Base-by-base conservation (phyloP, 2,113 vertebrate genomes). In the Nothoprocta perdicaria region DNA sequence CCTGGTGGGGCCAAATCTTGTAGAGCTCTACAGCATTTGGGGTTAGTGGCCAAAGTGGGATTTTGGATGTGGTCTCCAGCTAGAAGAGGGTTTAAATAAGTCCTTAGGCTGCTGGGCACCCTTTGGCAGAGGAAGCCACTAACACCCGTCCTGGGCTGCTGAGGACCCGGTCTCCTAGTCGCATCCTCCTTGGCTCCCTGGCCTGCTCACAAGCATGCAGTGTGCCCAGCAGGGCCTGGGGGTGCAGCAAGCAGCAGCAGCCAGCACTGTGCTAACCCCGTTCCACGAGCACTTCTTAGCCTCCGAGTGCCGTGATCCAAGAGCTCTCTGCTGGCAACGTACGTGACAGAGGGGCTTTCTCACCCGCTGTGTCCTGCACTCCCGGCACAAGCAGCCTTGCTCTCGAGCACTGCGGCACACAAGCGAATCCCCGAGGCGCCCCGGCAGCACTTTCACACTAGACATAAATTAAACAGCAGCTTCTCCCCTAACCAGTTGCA, bases 221-320 rank as follows among this genome's bases (percentile, higher is more conserved):
- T 5, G 17, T 0, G 2, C 4, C 15, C 55, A 19, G 21, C 13
- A 0, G 8, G 2, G 6, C 38, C 4, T 26, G 14, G 26, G 14
- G 71, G 40, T 5, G 33, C 2, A 29, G 52, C 53, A 7, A 31
- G 46, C 40, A 16, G 3, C 3, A 9, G 26, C 75, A 8, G 3
- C 13, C 40, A 43, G 69, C 10, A 80, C 45, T 31, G 1, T 11
- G 38, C 12, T 10, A 46, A 62, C 18, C 12, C 12, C 10, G 53
- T 0, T 0, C 24, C 41, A 19, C 1, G 4, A 52, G 38, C 45
- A 8, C 33, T 19, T 62, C 69, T 61, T 26, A 24, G 52, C 27
- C 1, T 45, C 48, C 52, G 13, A 68, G 72, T 84, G 38, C 26
- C 6, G 2, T 8, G 29, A 14, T 1, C 26, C 0, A 1, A 22